Base-by-base conservation (phyloP, 2,797 vertebrate genomes). In the Meriones psammophilus region DNA sequence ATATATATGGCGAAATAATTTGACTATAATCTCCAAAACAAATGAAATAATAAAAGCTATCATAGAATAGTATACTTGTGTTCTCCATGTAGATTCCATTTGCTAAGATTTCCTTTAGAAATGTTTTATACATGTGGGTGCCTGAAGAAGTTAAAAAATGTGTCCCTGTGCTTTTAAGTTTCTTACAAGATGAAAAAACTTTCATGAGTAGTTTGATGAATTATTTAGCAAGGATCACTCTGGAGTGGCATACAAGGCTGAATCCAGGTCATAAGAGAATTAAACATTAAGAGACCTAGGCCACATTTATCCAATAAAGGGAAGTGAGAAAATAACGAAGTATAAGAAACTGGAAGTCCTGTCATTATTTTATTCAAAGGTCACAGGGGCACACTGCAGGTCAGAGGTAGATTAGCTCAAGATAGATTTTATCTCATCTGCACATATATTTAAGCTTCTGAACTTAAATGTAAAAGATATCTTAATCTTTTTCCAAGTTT, bases 121-220 rank as follows among this genome's bases (percentile, higher is more conserved):
- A 74, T 76, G 8, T 69, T 93, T 89, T 79, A 56, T 85, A 74
- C 24, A 73, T 42, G 12, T 54, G 46, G 71, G 13, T 76, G n/a
- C 12, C 15, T 74, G 62, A 96, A 81, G 46, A 89, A 89, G 9
- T 62, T 87, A 93, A 94, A 92, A 94, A 80, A 73, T 73, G 81
- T 60, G 33, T 92, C 58, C 33, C 20, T 60, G 33, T 66, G 78
- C 33, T 83, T 93, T 76, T 36, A 95, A 50, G 64, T 77, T 90
- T 92, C 94, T 94, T 66, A 89, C 8, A 80, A 94, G 64, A 94
- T 66, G 15, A 33, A 26, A 77, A 97, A 91, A 46, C 15, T 92
- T 92, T 71, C 36, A 69, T 60, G 58, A 78, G 24, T 89, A 91
- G 9, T 86, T 90, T 96, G 80, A 86, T 94, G 69, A 96, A 91